Percentiles rank a stretch among this genome's conserved stretches.
Evolutionary conservation across 2,888 invertebrate genomes (phyloP).

Genomic region (Tribolium freemani): DNA sequence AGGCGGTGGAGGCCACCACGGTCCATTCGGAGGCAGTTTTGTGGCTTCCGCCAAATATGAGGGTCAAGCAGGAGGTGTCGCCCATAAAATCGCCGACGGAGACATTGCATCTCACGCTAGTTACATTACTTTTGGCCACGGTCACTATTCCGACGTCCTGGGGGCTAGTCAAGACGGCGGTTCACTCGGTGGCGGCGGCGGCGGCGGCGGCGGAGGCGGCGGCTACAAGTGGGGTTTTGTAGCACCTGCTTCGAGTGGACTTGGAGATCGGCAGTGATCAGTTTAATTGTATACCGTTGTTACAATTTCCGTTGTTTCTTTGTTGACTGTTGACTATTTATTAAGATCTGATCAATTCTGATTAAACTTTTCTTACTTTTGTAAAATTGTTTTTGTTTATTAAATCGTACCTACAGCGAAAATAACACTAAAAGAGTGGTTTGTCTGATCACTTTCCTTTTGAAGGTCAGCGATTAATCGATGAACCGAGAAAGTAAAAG

Average conservation of each 20-base stretch:
- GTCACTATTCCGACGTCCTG: constrained; percentile 9
- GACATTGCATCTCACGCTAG: not conserved
- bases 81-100: constrained; percentile 17
- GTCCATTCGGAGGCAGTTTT: constrained; percentile 27
- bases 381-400: not conserved
- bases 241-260: not conserved
- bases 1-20: constrained; percentile 16
- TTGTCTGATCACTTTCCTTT: not conserved
- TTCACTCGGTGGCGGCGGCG: constrained; percentile 1
- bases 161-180: constrained; percentile 11
- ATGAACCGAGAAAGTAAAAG: not conserved
- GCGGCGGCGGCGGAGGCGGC: constrained; percentile 9
- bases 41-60: constrained; percentile 34
- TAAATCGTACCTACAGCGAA: too few species aligned
- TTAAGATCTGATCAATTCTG: not conserved
- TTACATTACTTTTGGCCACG: not conserved
- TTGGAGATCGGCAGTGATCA: not conserved
- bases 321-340: constrained; percentile 37
- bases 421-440: too few species aligned
- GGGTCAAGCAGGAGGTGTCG: constrained; percentile 14
- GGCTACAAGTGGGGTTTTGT: constrained; percentile 23
- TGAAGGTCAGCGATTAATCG: not conserved
- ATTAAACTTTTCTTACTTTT: constrained; percentile 24
- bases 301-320: constrained; percentile 16
- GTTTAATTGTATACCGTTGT: constrained; percentile 13